Evolutionary conservation across 2,113 vertebrate genomes (phyloP).

Genomic region (Ophiodon elongatus): DNA sequence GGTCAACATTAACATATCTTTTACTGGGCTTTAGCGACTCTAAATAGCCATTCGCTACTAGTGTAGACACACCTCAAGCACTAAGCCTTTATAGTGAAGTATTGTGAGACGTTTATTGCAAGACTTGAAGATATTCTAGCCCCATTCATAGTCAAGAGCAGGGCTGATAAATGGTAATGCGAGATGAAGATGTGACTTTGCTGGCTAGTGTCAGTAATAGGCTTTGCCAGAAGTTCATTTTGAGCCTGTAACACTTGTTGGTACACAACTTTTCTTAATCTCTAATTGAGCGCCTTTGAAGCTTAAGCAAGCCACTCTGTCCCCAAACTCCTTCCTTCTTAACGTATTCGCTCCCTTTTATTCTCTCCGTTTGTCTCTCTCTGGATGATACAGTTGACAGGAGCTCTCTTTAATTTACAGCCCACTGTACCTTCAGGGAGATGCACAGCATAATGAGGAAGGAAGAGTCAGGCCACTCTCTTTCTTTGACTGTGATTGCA

Average conservation of each 20-base stretch:
- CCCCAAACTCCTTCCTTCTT: conserved; percentile 33
- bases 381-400: conserved; percentile 41
- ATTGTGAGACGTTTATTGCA: too few species aligned
- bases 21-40: too few species aligned
- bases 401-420: conserved; percentile 64
- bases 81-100: too few species aligned
- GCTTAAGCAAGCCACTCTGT: conserved; percentile 29
- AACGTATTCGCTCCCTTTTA: conserved; percentile 10
- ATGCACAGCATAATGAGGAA: conserved; percentile 43
- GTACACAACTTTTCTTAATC: conserved; percentile 27
- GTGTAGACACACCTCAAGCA: not conserved
- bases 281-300: conserved; percentile 47
- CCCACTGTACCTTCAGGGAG: conserved; percentile 54
- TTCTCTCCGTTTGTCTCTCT: conserved; percentile 31
- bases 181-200: not conserved
- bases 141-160: not conserved
- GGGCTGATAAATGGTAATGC: too few species aligned
- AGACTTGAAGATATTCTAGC: not conserved
- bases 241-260: not conserved
- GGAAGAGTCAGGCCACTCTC: conserved; percentile 16
- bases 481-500: conserved; percentile 17
- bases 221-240: not conserved
- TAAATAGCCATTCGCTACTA: too few species aligned
- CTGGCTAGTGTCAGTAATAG: not conserved
- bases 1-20: too few species aligned